Evolutionary conservation across 2,888 invertebrate genomes (phyloP).

Genomic region (Andrena fulva): DNA sequence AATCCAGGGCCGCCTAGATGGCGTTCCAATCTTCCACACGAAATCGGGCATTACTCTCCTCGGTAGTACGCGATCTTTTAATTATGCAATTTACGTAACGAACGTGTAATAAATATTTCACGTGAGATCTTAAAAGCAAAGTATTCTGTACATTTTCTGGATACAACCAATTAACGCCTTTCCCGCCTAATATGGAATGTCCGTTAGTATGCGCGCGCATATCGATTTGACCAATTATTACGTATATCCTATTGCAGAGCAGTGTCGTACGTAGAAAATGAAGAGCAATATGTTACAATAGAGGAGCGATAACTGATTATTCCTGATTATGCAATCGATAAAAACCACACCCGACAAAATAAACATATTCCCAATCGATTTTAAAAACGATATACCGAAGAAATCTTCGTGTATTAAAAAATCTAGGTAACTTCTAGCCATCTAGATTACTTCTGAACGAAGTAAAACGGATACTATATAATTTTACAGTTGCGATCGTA

Average conservation of each 20-base stretch:
- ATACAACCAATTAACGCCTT: background rate
- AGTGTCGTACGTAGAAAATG: slow-evolving; percentile 48
- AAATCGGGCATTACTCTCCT: background rate
- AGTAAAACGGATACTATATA: background rate
- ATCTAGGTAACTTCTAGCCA: background rate
- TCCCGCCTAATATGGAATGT: slow-evolving; percentile 32
- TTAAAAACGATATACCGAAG: background rate
- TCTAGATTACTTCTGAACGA: too few relatives aligned
- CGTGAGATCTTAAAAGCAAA: background rate
- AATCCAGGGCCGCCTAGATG: slow-evolving; percentile 45
- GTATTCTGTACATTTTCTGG: background rate
- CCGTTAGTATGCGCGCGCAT: slow-evolving; percentile 59
- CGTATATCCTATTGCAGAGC: slow-evolving; percentile 30
- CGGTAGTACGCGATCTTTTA: background rate
- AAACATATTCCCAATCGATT: background rate
- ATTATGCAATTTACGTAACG: background rate
- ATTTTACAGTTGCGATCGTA: too few relatives aligned
- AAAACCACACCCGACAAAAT: background rate
- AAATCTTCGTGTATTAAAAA: background rate
- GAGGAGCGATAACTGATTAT: background rate
- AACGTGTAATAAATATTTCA: slow-evolving; percentile 36
- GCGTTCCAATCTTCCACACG: background rate
- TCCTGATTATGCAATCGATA: background rate
- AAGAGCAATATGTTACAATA: background rate
- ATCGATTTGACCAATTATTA: slow-evolving; percentile 56